Base-by-base conservation (phyloP, 2,888 invertebrate species). In the Cephonodes hylas region DNA sequence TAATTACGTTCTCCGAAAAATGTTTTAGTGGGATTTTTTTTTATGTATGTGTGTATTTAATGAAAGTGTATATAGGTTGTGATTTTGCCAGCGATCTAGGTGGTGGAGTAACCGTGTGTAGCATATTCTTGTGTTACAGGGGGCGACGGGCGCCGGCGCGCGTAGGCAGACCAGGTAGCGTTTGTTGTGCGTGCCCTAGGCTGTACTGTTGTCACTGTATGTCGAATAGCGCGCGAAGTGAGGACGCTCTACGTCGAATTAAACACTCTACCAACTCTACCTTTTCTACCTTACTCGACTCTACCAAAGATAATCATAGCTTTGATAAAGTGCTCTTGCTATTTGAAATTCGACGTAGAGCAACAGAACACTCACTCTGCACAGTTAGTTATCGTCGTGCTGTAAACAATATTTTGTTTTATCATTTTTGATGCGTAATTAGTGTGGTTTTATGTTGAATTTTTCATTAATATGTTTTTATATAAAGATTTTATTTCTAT, bases 121-220 rank as follows among this genome's bases (percentile, higher is more conserved):
- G 91, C 91, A 79, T 92, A 79, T 92, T 91, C 77, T 92, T 93
- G 88, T 93, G 91, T 93, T 93, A 71, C 93, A 93, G 93, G 92
- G 86, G 90, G 90, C 81, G 91, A 75, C 74, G 79, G 83, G 79
- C 79, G 91, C 77, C 86, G 89, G 84, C 88, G 90, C 85, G 91
- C 85, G 75, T 91, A 91, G 88, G 86, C 86, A 85, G 84, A 85
- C 75, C 89, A 91, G 91, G 92, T 91, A 92, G 91, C 91, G 89
- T 91, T 85, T 90, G 91, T 90, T 93, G 93, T 93, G 92, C 93
- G 93, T 93, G 91, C 89, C 84, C 86, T 93, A 93, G 93, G 93
- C 88, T 91, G 89, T 88, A 89, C 86, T 93, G 91, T 91, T 89
- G 88, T 91, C 90, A 91, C 88, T 91, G 91, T 91, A 84, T 87